Evolutionary conservation across 2,113 vertebrate genomes (phyloP).

Genomic region (Centropus bengalensis): DNA sequence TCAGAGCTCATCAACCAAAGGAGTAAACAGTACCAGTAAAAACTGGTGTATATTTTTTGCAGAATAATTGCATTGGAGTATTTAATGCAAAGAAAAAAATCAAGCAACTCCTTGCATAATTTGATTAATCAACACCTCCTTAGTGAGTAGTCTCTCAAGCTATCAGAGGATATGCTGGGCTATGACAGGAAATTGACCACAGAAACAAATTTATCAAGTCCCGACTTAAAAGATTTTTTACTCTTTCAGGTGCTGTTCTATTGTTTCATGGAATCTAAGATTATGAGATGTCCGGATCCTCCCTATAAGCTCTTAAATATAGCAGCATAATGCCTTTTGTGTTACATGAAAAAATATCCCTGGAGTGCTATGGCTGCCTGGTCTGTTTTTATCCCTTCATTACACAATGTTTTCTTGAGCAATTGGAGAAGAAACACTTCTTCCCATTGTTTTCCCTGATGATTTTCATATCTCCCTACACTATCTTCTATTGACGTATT

Average conservation of each 20-base stretch:
- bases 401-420: neutral
- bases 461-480: neutral
- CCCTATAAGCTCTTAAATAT: neutral
- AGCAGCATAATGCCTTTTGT: neutral
- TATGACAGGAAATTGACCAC: neutral
- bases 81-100: constrained; percentile 37
- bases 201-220: neutral
- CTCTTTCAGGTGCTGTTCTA: neutral
- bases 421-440: neutral
- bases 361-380: neutral
- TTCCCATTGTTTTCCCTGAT: neutral
- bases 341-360: neutral
- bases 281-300: neutral
- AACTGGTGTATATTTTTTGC: neutral
- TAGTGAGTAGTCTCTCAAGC: constrained; percentile 24
- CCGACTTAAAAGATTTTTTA: neutral
- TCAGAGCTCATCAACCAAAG: neutral
- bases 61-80: neutral
- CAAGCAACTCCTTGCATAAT: constrained; percentile 11
- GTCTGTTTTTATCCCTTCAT: neutral
- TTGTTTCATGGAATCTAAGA: neutral
- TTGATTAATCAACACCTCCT: constrained; percentile 52
- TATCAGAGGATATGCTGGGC: neutral
- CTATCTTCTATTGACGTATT: neutral
- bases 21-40: neutral